Evolutionary conservation across 2,113 vertebrate species (phyloP), one percentile per base, ranked within the genome.

Genomic region (Ageneiosus marmoratus): DNA sequence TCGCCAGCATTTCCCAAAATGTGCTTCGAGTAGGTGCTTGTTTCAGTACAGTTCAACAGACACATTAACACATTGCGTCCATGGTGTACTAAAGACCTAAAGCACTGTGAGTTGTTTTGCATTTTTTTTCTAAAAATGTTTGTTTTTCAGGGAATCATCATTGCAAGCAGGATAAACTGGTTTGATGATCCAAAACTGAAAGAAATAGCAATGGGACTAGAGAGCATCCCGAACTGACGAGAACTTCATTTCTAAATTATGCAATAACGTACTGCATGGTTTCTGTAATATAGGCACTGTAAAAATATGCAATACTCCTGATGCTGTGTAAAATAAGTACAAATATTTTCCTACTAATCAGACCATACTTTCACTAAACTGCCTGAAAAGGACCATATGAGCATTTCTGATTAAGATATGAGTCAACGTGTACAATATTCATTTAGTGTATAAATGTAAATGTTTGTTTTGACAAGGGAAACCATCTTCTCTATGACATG

Each of bases 121-220:
- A 13, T 72, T 63, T 5, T 63, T 18, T 65, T 65, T 2, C 62
- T 46, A n/a, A 70, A 34, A 70, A 22, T 70, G 8, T 53, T 50
- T n/a, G 13, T 32, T 72, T n/a, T 87, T 8, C 80, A 95, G 94
- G 93, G 93, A 12, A 91, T 93, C 77, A 89, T 95, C 22, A 79
- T 94, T 83, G 93, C 93, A 24, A 94, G 87, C 85, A 93, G 90
- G 84, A 83, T 95, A 74, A 93, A 94, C 87, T 94, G 94, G 94
- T 80, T 92, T 77, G 92, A 93, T 77, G 93, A 95, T 86, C 93
- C 93, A 4, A 89, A 91, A 81, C 85, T 95, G 56, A 90, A 76
- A 88, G 92, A 91, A 65, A 89, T 94, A 13, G 89, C 76, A 62
- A 91, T 95, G 92, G 89, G 90, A 3, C 76, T 94, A 83, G 94